Conservation (phyloP, 2,113 vertebrate genomes). For the Geococcyx californianus region DNA sequence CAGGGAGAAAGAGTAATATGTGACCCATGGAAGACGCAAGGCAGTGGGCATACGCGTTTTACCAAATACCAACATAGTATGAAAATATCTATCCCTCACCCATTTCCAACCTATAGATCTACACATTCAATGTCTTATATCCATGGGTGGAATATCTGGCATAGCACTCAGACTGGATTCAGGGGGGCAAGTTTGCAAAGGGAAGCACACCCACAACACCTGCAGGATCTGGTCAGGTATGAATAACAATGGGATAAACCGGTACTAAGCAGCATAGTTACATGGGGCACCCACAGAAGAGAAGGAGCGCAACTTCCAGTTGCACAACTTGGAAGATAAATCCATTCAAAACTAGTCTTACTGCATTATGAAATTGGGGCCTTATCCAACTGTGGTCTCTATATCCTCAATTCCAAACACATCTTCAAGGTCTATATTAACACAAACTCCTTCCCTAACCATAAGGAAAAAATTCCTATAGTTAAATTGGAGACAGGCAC, state of each 20-base stretch:
- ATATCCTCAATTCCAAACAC: not conserved
- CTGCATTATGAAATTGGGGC: fast-evolving
- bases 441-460: not conserved
- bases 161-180: not conserved
- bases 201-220: not conserved
- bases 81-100: not conserved
- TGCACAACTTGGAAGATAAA: not conserved
- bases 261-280: not conserved
- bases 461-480: not conserved
- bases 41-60: not conserved
- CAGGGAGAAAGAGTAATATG: not conserved
- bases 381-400: not conserved
- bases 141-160: not conserved
- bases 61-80: not conserved
- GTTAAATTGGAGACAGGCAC: not conserved
- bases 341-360: not conserved
- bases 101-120: not conserved
- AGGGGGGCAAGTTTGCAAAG: not conserved
- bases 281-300: not conserved
- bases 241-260: not conserved
- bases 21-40: not conserved
- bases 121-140: not conserved
- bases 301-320: not conserved
- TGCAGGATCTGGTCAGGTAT: not conserved
- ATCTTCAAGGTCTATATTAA: not conserved